Evolutionary conservation across 2,888 invertebrate species (phyloP).

Genomic region (Aporophyla nigra): DNA sequence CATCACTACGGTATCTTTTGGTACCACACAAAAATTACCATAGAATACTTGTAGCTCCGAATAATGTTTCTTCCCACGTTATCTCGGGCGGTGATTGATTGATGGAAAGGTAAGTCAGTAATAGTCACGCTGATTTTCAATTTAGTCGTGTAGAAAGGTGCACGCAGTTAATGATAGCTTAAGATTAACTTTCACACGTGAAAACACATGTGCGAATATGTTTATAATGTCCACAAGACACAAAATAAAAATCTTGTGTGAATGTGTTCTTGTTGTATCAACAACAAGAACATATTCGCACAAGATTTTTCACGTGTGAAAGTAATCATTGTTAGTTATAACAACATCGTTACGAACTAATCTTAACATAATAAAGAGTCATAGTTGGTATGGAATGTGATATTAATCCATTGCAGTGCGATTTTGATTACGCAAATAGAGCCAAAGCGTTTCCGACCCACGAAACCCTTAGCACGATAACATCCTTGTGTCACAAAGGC

Average conservation of each 20-base stretch:
- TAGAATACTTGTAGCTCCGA: background rate
- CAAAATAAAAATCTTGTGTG: no score
- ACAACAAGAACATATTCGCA: no score
- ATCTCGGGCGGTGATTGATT: conserved; percentile 33
- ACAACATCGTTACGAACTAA: no score
- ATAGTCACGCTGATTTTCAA: conserved; percentile 51
- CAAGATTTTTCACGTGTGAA: conserved; percentile 1
- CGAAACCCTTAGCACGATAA: no score
- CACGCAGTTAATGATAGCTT: conserved; percentile 38
- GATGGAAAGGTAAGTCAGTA: conserved; percentile 35
- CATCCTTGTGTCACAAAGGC: no score
- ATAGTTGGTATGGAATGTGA: background rate
- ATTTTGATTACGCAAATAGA: background rate
- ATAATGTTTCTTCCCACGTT: conserved; percentile 30
- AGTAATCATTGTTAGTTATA: background rate
- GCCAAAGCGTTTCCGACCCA: no score
- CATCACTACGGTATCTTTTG: background rate
- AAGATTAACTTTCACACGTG: conserved; percentile 48
- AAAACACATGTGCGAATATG: conserved; percentile 16
- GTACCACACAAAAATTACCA: background rate
- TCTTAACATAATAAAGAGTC: background rate
- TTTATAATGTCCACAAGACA: conserved; percentile 1
- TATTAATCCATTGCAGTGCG: background rate
- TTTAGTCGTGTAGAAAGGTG: conserved; percentile 50
- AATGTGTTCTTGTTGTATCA: no score